These are phyloP conservation scores for Psephotus haematonotus DNA, from an alignment of 2,113 vertebrate species.

Conservation along the genomic window DNA sequence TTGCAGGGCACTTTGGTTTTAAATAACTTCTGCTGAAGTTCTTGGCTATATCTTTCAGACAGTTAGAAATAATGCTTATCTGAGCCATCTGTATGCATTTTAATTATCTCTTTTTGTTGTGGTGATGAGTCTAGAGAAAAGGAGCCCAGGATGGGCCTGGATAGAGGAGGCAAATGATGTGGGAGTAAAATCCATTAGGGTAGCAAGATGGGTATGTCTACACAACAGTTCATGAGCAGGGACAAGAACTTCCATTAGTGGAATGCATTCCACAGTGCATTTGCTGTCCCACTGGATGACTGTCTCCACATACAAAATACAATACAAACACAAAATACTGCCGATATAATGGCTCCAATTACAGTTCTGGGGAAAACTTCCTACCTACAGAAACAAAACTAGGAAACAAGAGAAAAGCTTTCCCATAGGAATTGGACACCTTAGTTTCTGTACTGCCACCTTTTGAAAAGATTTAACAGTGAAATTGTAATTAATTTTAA, in stretches of 20 bases:
- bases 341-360: not conserved
- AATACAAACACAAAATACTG: not conserved
- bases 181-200: not conserved
- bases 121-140: not conserved
- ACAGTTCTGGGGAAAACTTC: not conserved
- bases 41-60: not conserved
- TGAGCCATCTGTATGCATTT: not conserved
- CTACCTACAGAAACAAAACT: not conserved
- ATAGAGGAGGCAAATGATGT: not conserved
- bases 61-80: not conserved
- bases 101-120: not conserved
- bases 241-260: not conserved
- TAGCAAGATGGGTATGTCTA: too few relatives aligned
- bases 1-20: not conserved
- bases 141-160: not conserved
- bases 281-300: not conserved
- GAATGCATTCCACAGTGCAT: accelerated
- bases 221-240: not conserved
- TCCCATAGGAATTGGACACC: not conserved
- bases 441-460: not conserved
- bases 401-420: not conserved
- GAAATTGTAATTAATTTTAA: not conserved
- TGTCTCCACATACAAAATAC: not conserved
- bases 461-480: not conserved
- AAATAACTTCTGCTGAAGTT: not conserved